Percentiles rank a stretch among this genome's conserved stretches.
These are phyloP conservation scores for Campodea augens DNA, from an alignment of 1,140 invertebrate genomes.

Conservation along the genomic window DNA sequence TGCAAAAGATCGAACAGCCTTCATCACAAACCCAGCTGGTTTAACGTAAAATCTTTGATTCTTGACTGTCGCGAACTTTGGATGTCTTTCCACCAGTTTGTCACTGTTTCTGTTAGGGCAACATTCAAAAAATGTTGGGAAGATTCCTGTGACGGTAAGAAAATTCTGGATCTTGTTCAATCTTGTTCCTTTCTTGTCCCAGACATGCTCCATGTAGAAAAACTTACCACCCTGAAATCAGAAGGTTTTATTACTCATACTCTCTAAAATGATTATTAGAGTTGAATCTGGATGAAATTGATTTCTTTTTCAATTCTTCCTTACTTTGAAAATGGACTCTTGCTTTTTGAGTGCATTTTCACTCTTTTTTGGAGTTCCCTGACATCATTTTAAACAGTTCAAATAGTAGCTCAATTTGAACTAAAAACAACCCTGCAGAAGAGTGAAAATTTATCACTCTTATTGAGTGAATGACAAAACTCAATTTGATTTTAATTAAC, in stretches of 20 bases:
- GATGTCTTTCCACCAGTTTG: slow-evolving; percentile 7
- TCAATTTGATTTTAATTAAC: too few species aligned
- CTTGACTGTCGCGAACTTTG: slow-evolving; percentile 14
- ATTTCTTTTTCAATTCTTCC: too few species aligned
- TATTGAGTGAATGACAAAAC: too few species aligned
- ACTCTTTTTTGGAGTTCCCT: too few species aligned
- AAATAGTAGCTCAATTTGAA: too few species aligned
- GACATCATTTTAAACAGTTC: too few species aligned
- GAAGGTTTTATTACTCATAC: slow-evolving; percentile 1
- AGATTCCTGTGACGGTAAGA: slow-evolving; percentile 12
- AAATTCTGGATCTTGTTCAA: slow-evolving; percentile 13
- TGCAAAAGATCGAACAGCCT: slow-evolving; percentile 10
- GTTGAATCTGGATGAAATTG: too few species aligned
- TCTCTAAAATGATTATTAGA: too few species aligned
- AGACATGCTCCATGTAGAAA: slow-evolving; percentile 18
- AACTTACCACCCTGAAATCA: slow-evolving; percentile 18
- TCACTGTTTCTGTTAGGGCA: slow-evolving; percentile 17
- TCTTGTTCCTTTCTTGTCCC: slow-evolving; percentile 8
- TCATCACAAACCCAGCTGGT: not conserved
- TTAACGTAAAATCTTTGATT: slow-evolving; percentile 13
- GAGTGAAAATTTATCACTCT: too few species aligned
- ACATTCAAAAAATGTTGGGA: slow-evolving; percentile 16
- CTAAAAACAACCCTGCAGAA: too few species aligned
- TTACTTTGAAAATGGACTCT: too few species aligned
- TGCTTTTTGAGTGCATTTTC: too few species aligned